Evolutionary conservation across 2,888 invertebrate genomes (phyloP).

Genomic region (Drosophila phalerata): DNA sequence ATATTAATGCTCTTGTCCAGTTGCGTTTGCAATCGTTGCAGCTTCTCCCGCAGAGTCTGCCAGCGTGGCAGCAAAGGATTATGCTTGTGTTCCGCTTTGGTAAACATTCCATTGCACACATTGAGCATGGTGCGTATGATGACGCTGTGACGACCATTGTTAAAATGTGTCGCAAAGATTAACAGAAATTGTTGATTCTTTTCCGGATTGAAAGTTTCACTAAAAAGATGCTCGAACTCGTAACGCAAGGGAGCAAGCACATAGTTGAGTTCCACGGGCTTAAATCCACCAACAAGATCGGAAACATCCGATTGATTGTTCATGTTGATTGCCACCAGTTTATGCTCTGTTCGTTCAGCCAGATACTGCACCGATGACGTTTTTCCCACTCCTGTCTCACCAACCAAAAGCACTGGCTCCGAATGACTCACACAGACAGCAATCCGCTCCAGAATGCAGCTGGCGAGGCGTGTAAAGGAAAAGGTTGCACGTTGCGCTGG

Average conservation of each 20-base stretch:
- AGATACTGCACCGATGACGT: conserved; percentile 97
- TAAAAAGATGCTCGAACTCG: conserved; percentile 94
- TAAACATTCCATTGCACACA: conserved; percentile 85
- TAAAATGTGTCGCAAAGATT: conserved; percentile 92
- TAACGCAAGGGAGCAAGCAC: conserved; percentile 92
- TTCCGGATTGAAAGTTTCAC: conserved; percentile 90
- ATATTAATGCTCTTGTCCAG: conserved; percentile 87
- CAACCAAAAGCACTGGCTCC: conserved; percentile 97
- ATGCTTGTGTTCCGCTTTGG: conserved; percentile 70
- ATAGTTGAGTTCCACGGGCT: conserved; percentile 96
- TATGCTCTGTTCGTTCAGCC: conserved; percentile 93
- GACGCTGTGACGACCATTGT: conserved; percentile 90
- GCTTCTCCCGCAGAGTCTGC: conserved; percentile 89
- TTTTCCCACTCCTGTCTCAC: conserved; percentile 99
- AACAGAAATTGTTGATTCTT: conserved; percentile 93
- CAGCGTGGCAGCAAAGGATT: conserved; percentile 87
- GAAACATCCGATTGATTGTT: conserved; percentile 99
- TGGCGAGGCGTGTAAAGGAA: conserved; percentile 93
- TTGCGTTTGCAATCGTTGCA: conserved; percentile 91
- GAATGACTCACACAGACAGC: conserved; percentile 92
- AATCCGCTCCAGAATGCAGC: conserved; percentile 94
- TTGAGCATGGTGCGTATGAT: conserved; percentile 92
- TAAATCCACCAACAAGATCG: conserved; percentile 98
- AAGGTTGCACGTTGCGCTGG: conserved; percentile 87
- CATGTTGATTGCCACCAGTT: conserved; percentile 97